phyloP scores from a whole-genome alignment of 2,113 vertebrate genomes.

The Dipodomys ordii region DNA sequence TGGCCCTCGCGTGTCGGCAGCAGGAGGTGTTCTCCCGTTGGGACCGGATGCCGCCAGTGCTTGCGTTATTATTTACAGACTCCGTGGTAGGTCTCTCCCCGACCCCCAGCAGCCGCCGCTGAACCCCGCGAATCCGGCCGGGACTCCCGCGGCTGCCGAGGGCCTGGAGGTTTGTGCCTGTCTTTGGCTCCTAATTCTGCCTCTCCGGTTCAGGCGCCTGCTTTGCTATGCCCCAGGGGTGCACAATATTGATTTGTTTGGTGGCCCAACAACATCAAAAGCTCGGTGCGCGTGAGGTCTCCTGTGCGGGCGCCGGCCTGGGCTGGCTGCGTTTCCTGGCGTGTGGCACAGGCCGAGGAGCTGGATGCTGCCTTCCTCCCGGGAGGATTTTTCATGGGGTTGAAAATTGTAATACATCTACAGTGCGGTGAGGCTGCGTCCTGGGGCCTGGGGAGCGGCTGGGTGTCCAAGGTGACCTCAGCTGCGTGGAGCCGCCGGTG shows the following conservation, averaged over 20 bases:
- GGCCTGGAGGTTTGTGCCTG: conserved; percentile 51
- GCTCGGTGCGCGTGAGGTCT: conserved; percentile 61
- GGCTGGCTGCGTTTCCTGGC: conserved; percentile 23
- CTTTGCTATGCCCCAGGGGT: conserved; percentile 72
- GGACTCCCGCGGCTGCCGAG: fast-evolving
- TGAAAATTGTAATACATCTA: conserved; percentile 37
- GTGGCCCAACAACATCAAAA: conserved; percentile 78
- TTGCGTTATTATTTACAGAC: background rate
- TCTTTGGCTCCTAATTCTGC: conserved; percentile 60
- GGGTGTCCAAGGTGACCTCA: background rate
- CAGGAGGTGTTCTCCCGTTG: background rate
- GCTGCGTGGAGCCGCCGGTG: too few species aligned
- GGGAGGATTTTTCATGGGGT: conserved; percentile 52
- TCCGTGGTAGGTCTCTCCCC: fast-evolving
- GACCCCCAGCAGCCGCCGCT: fast-evolving
- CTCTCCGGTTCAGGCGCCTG: conserved; percentile 71
- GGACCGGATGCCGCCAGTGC: too few species aligned
- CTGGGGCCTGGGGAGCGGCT: background rate
- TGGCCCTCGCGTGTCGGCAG: too few species aligned
- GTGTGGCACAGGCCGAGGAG: conserved; percentile 62
- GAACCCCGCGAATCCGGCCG: fast-evolving
- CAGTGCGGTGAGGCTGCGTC: background rate
- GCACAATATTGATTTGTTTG: conserved; percentile 76
- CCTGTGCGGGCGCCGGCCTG: conserved; percentile 53
- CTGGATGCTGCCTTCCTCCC: conserved; percentile 20